Evolutionary conservation across 2,797 vertebrate species (phyloP).

Genomic region (Paguma larvata): DNA sequence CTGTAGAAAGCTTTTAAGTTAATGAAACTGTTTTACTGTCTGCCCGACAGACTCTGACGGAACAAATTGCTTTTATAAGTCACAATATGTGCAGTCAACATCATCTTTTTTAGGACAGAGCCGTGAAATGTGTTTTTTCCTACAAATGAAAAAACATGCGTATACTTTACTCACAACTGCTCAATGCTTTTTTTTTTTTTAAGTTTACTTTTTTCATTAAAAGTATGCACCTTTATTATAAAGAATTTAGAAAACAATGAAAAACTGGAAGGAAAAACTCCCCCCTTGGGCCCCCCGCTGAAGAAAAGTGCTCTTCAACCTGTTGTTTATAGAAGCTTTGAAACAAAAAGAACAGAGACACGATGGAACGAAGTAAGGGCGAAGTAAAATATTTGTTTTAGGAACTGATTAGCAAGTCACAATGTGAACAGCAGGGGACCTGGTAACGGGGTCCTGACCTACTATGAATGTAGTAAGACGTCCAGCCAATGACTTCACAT

Average conservation of each 20-base stretch:
- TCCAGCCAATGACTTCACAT: not conserved
- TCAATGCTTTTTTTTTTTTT: not conserved
- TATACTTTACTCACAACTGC: not conserved
- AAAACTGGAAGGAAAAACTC: conserved; percentile 29
- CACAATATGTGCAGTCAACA: not conserved
- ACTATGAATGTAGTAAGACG: not conserved
- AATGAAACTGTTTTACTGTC: not conserved
- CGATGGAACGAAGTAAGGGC: conserved; percentile 33
- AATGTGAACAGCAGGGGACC: not conserved
- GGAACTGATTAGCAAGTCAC: conserved; percentile 51
- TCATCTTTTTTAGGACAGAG: not conserved
- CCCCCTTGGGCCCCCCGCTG: not conserved
- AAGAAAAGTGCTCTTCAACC: conserved; percentile 30
- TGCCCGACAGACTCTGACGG: not conserved
- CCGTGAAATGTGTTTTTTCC: not conserved
- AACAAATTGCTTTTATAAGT: not conserved
- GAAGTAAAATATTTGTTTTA: conserved; percentile 69
- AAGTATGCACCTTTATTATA: not conserved
- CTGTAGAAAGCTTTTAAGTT: conserved; percentile 25
- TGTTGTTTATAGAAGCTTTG: conserved; percentile 67
- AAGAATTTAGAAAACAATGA: conserved; percentile 40
- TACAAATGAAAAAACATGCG: not conserved
- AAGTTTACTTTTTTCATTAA: not conserved
- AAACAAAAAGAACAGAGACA: conserved; percentile 54
- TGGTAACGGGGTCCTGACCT: not conserved